Evolutionary conservation across 2,113 vertebrate species (phyloP).

Genomic region (Urocynchramus pylzowi): DNA sequence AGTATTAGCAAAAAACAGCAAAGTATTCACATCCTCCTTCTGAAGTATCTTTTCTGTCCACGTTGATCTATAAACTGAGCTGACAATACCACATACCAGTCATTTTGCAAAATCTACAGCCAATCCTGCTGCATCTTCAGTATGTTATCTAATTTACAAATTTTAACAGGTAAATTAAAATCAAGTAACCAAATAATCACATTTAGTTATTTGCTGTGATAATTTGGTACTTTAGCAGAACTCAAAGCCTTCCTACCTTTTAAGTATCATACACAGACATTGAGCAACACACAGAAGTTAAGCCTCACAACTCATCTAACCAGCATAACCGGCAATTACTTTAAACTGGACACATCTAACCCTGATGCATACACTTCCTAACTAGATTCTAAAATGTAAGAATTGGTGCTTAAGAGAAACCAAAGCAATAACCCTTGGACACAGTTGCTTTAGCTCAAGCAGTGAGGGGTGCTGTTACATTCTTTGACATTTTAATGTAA

Average conservation of each 20-base stretch:
- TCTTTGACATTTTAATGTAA: neutral
- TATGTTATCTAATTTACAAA: neutral
- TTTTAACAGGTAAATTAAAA: neutral
- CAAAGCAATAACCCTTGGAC: neutral
- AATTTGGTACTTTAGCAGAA: neutral
- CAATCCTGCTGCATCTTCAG: neutral
- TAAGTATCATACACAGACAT: neutral
- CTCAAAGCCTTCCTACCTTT: neutral
- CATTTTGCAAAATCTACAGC: neutral
- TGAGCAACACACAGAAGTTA: neutral
- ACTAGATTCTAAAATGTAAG: neutral
- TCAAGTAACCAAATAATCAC: neutral
- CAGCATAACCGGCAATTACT: neutral
- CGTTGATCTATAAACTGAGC: neutral
- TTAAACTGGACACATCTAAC: neutral
- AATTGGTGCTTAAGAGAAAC: neutral
- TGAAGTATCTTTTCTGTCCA: neutral
- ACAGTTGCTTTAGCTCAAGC: neutral
- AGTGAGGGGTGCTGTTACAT: accelerated
- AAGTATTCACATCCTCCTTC: neutral
- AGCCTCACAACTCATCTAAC: neutral
- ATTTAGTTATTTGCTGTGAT: neutral
- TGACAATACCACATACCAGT: neutral
- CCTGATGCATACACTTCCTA: neutral
- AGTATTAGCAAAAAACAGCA: neutral